Evolutionary conservation across 2,113 vertebrate genomes (phyloP), one percentile per base, ranked within the genome.

Genomic region (Myotis yumanensis): DNA sequence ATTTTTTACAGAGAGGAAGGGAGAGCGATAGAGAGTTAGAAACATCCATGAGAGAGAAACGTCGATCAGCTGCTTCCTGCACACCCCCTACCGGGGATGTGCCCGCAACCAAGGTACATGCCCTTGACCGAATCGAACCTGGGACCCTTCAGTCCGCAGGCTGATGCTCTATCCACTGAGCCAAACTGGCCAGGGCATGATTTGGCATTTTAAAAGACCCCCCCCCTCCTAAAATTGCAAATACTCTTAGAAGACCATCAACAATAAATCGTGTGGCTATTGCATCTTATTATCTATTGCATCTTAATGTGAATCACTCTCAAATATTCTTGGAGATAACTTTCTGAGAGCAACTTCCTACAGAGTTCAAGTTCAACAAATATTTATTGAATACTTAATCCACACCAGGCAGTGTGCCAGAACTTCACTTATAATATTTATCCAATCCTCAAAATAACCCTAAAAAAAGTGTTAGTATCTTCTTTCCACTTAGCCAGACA

Each of bases 271-370:
- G 17, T 52, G 14, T 85, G 3, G 16, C 23, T 30, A 52, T 37
- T 48, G 7, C 5, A 35, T 84, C n/a, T 90, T 84, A 84, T 87
- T 93, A 84, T 71, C 68, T 54, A 40, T 51, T 57, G 30, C 30
- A 48, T 81, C 35, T 88, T 57, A 59, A 11, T 72, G 30, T 79
- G 48, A 64, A 71, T 64, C 18, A 68, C 2, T 92, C 62, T 83
- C 86, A 86, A 73, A 79, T 80, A 77, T 90, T 80, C 68, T 71
- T 75, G 72, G 40, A 66, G 59, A 76, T 52, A 91, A 86, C 32
- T 89, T 93, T 95, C 79, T 75, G 35, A 96, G 35, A 89, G 79
- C 52, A 79, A 87, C 46, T 83, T 89, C 57, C 54, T 76, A 35
- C 23, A 71, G 48, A 86, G 66, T 72, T 90, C 25, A 91, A 16